Base-by-base conservation (phyloP, 2,888 invertebrate species). In the Eucera pruinosa region DNA sequence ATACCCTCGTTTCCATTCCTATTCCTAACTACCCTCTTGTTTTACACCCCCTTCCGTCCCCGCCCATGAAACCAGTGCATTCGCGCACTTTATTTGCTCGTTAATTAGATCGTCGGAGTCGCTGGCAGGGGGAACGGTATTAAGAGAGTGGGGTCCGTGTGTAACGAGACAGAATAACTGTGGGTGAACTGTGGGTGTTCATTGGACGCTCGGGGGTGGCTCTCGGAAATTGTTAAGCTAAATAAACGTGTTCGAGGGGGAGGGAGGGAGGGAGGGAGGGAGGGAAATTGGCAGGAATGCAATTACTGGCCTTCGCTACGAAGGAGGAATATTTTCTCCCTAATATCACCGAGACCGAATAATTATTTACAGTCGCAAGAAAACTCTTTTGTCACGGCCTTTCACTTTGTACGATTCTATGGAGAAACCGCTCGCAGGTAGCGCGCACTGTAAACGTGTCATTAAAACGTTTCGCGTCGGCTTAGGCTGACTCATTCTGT, bases 341-440 rank as follows among this genome's bases (percentile, higher is more conserved):
- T 61, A 72, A 72, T 72, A 50, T 66, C 55, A 27, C 55, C 66
- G 72, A 48, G 72, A 66, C 55, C 47, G 66, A 61, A 72, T 72
- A 72, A 76, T 76, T 76, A 76, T 76, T 76, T 72, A 72, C 72
- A 57, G 50, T 61, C 48, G 55, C 71, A 23, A 39, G 74, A 66
- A 72, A 65, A 41, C 43, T 50, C 52, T 72, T n/a, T 76, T 76
- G 72, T 72, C 70, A 20, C 30, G 57, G 39, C 9, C 39, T 70
- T 64, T 70, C 65, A 25, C 58, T 64, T 58, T 52, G 50, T 27
- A 43, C n/a, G 50, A n/a, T 20, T 30, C 48, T 15, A 48, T 57
- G n/a, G 47, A 36, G 55, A 50, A 67, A 72, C 48, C 55, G 50
- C 57, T 64, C 20, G 23, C 74, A 50, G 69, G 43, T 58, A 64